phyloP scores from a whole-genome alignment of 2,113 vertebrate genomes.

The Todiramphus saurophagus region DNA sequence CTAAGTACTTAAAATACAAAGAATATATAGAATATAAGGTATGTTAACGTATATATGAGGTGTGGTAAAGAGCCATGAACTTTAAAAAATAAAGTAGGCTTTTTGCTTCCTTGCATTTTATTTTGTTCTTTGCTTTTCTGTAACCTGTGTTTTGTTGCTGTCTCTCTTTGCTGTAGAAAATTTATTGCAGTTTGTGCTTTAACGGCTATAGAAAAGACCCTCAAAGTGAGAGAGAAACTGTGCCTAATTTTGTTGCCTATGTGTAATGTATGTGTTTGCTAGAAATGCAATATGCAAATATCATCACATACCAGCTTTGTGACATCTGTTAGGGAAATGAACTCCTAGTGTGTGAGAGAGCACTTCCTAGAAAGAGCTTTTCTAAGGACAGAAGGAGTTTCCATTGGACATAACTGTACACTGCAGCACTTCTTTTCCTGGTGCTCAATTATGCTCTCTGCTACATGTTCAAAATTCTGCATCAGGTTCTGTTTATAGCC shows the following conservation, averaged over 20 bases:
- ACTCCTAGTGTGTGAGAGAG: neutral
- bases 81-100: neutral
- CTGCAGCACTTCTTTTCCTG: neutral
- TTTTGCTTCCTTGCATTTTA: constrained; percentile 18
- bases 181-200: neutral
- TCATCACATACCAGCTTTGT: neutral
- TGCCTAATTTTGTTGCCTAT: neutral
- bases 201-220: neutral
- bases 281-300: neutral
- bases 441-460: neutral
- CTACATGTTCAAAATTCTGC: neutral
- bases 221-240: neutral
- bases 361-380: neutral
- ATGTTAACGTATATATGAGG: neutral
- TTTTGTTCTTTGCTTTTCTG: neutral
- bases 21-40: neutral
- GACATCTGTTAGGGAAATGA: neutral
- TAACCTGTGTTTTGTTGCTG: constrained; percentile 1
- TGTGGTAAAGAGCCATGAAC: neutral
- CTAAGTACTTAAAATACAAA: neutral
- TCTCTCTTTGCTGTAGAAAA: neutral
- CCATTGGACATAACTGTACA: neutral
- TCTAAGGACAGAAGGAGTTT: neutral
- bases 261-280: neutral
- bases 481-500: neutral